These are phyloP conservation scores for Octopus bimaculoides DNA, from an alignment of 1,140 invertebrate species.

Conservation along the genomic window DNA sequence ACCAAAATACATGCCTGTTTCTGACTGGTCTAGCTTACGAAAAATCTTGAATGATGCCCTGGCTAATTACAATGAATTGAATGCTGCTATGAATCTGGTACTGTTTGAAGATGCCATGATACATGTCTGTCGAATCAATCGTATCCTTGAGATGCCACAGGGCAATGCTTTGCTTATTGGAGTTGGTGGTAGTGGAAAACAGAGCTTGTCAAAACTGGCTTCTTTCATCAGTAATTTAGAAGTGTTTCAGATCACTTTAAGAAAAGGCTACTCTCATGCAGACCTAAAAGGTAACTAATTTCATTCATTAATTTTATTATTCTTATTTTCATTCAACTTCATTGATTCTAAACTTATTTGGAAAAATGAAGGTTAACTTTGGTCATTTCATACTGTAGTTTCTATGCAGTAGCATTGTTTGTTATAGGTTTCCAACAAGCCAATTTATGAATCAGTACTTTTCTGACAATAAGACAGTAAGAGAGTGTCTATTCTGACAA, in stretches of 20 bases:
- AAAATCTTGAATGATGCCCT: slow-evolving; percentile 81
- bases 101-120: slow-evolving; percentile 94
- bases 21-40: slow-evolving; percentile 72
- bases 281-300: slow-evolving; percentile 70
- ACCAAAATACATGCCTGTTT: slow-evolving; percentile 86
- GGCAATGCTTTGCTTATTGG: slow-evolving; percentile 88
- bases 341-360: too few species aligned
- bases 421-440: too few species aligned
- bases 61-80: slow-evolving; percentile 87
- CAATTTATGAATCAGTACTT: too few species aligned
- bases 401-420: too few species aligned
- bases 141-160: slow-evolving; percentile 86
- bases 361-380: too few species aligned
- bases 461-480: too few species aligned
- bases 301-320: too few species aligned
- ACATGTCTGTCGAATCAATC: slow-evolving; percentile 84
- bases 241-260: slow-evolving; percentile 81
- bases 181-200: slow-evolving; percentile 92
- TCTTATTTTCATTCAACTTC: too few species aligned
- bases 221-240: slow-evolving; percentile 89
- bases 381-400: too few species aligned
- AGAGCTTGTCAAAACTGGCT: slow-evolving; percentile 82
- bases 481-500: too few species aligned
- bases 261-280: slow-evolving; percentile 82
- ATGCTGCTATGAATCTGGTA: slow-evolving; percentile 93